Evolutionary conservation across 2,888 invertebrate genomes (phyloP), one percentile per base, ranked within the genome.

Genomic region (Thymelicus acteon): DNA sequence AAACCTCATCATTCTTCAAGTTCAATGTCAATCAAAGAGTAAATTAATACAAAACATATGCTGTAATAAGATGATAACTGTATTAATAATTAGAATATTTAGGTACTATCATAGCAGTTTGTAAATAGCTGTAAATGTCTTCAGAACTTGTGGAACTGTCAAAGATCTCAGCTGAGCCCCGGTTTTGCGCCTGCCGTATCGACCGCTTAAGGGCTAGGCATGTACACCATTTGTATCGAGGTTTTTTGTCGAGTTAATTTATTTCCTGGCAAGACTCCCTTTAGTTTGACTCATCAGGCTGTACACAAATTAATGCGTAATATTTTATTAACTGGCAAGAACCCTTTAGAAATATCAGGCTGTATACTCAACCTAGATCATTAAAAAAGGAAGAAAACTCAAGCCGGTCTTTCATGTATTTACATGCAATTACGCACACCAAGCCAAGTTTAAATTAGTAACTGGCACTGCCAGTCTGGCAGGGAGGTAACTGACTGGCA

Each of bases 121-220:
- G 31, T 31, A 31, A 31, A 31, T 52, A 24, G n/a, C n/a, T n/a
- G 8, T 19, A 13, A 19, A 7, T 19, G 10, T 13, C 3, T 52
- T 52, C 5, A 52, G 8, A 19, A 19, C 10, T 19, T 24, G 19
- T 52, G 52, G 52, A 60, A 60, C 82, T 85, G 86, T 84, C 84
- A 84, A 80, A 80, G 84, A 82, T 84, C 85, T 82, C 85, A 86
- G 85, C 85, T 87, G 85, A 85, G 81, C 80, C 75, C 78, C 81
- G 83, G 87, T 82, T 88, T 82, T 90, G 91, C 90, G 91, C 88
- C 78, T 81, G 82, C 81, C 83, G 82, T 92, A 92, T 92, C 92
- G 92, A 92, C 90, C 92, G 90, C 78, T 68, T 68, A 71, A 71
- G 64, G 62, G 49, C 58, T 85, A 87, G 86, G 78, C 73, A 74